Evolutionary conservation across 2,797 vertebrate genomes (phyloP).

Genomic region (Diplodus sargus): DNA sequence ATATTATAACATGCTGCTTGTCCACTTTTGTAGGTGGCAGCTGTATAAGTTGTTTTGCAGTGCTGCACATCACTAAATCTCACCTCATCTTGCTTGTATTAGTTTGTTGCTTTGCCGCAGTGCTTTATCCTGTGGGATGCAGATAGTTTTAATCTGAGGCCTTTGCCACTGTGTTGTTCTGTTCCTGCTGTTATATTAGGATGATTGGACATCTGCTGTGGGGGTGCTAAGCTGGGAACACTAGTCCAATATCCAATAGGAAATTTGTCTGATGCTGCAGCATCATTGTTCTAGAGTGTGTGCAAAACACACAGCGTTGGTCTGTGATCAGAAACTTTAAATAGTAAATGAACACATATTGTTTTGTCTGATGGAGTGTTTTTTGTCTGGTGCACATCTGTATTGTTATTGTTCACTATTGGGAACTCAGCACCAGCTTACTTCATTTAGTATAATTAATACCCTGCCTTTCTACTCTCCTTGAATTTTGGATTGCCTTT

Average conservation of each 20-base stretch:
- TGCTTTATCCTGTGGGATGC: conserved; percentile 65
- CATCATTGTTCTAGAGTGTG: conserved; percentile 30
- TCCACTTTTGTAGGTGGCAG: neutral
- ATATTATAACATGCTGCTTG: neutral
- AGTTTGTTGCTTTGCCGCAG: conserved; percentile 38
- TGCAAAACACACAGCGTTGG: conserved; percentile 7
- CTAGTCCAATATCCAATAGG: conserved; percentile 63
- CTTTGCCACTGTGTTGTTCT: conserved; percentile 68
- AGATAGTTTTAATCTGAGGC: conserved; percentile 76
- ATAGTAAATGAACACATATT: neutral
- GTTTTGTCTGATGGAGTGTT: conserved; percentile 26
- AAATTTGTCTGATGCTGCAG: conserved; percentile 53
- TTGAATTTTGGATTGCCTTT: conserved; percentile 82
- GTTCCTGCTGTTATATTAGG: conserved; percentile 80
- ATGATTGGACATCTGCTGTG: conserved; percentile 82
- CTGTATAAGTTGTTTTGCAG: conserved; percentile 15
- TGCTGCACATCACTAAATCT: conserved; percentile 36
- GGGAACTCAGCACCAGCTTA: conserved; percentile 74
- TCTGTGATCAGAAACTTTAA: conserved; percentile 22
- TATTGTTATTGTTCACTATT: conserved; percentile 33
- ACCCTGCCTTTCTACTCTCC: conserved; percentile 83
- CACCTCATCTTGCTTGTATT: conserved; percentile 45
- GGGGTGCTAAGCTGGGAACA: conserved; percentile 68
- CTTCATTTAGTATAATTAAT: conserved; percentile 93
- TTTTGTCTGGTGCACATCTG: conserved; percentile 44